Evolutionary conservation across 2,888 invertebrate species (phyloP).

Genomic region (Drosophila leonis): DNA sequence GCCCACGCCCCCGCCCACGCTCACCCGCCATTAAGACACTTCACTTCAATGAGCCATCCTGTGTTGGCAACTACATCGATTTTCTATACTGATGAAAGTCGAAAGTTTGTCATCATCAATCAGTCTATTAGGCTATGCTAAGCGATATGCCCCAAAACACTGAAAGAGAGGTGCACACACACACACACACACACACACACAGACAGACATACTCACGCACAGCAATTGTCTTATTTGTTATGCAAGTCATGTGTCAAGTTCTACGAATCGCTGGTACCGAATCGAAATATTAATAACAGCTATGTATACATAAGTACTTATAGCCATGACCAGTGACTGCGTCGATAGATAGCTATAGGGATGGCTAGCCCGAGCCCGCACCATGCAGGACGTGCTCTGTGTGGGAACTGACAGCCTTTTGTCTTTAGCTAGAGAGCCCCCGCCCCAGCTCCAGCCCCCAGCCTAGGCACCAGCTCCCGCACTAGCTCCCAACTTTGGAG

Average conservation of each 20-base stretch:
- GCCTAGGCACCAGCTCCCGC: neutral
- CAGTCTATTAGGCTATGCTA: slow-evolving; percentile 40
- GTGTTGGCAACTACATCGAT: slow-evolving; percentile 26
- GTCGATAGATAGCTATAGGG: slow-evolving; percentile 23
- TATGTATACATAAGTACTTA: slow-evolving; percentile 38
- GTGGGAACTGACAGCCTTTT: slow-evolving; percentile 72
- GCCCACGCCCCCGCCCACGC: too few species aligned
- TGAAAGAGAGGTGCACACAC: slow-evolving; percentile 27
- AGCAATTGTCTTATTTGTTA: slow-evolving; percentile 66
- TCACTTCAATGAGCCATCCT: slow-evolving; percentile 13
- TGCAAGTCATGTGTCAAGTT: slow-evolving; percentile 75
- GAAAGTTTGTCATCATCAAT: slow-evolving; percentile 69
- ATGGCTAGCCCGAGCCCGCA: neutral
- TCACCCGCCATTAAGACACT: slow-evolving; percentile 4
- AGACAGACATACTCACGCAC: neutral
- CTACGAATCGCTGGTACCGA: slow-evolving; percentile 78
- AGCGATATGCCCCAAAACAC: slow-evolving; percentile 46
- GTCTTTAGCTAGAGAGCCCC: slow-evolving; percentile 56
- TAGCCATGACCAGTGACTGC: slow-evolving; percentile 34
- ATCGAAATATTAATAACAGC: slow-evolving; percentile 80
- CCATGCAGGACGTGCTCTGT: slow-evolving; percentile 53
- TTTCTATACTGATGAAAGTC: slow-evolving; percentile 56
- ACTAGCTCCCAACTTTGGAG: slow-evolving; percentile 30
- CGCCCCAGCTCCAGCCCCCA: neutral
- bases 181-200: neutral